Base-by-base conservation (phyloP, 1,140 invertebrate species). In the Zaprionus nigranus region DNA sequence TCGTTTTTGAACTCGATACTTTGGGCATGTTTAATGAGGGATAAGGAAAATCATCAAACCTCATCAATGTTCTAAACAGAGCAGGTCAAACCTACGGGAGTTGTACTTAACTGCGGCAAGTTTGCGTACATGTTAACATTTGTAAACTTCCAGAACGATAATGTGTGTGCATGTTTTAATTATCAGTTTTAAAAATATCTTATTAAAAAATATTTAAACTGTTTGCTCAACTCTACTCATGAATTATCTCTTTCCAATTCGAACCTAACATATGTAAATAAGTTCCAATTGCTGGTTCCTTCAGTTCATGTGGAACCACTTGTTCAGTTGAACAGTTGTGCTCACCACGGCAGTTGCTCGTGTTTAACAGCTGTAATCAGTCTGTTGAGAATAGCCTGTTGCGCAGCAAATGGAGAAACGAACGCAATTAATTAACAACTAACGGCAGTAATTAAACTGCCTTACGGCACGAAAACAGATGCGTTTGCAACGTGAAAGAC, bases 401-500 rank as follows among this genome's bases (percentile, higher is more conserved):
- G 79, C 79, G 65, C 75, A 82, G 63, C 69, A 78, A 67, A 74
- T 61, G 38, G 70, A 49, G 53, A 69, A 78, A 75, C 59, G 68
- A 76, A 65, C 46, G 34, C 26, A 66, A 79, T 81, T 81, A 81
- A 85, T 79, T 75, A 61, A 56, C 78, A 84, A 85, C 81, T 79
- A 85, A 74, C 59, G 51, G 60, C 69, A 66, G 82, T 65, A 85
- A 85, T 86, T 72, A 85, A 66, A 63, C 62, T 75, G 69, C 70
- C 38, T 17, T 26, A 69, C 61, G 63, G 49, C 30, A 58, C 53
- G 3, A 53, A 56, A 63, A 61, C 60, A 75, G 82, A 58, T 84
- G 60, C 71, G 79, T 51, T 72, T 63, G 60, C 51, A 67, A 65
- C 79, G 58, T 63, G 71, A 78, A 85, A 67, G 57, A 60, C 58